Conservation (phyloP, 2,113 vertebrate species). For the Gasterosteus aculeatus region DNA sequence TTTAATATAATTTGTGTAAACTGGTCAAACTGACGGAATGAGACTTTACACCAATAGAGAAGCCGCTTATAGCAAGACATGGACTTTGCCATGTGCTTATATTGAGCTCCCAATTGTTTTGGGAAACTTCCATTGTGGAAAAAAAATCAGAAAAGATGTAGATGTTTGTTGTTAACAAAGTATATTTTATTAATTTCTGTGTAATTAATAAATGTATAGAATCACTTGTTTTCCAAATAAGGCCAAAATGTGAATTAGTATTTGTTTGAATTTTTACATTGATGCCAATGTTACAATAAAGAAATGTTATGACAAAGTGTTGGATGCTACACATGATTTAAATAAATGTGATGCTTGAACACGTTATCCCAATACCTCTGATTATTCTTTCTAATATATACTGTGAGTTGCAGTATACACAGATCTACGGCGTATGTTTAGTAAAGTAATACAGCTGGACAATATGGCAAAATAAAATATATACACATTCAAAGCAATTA, state of each 20-base stretch:
- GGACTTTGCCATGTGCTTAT: background rate
- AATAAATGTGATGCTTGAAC: background rate
- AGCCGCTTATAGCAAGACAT: background rate
- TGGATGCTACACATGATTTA: background rate
- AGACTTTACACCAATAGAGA: background rate
- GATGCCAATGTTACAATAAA: background rate
- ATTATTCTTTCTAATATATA: background rate
- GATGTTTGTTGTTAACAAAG: background rate
- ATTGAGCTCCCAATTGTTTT: background rate
- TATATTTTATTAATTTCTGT: background rate
- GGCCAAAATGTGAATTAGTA: background rate
- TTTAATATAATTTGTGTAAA: conserved; percentile 19
- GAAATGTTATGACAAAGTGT: background rate
- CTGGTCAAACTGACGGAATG: background rate
- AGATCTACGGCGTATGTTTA: no score
- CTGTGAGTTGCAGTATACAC: background rate
- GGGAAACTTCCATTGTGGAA: background rate
- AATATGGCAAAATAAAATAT: no score
- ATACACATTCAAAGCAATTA: no score
- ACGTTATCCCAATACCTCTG: background rate
- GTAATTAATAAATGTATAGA: background rate
- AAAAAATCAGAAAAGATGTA: background rate
- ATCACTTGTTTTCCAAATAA: background rate
- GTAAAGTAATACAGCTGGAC: no score
- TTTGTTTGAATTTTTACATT: background rate